These are phyloP conservation scores for Calephelis perditalis DNA, from an alignment of 2,888 invertebrate genomes.

Conservation along the genomic window DNA sequence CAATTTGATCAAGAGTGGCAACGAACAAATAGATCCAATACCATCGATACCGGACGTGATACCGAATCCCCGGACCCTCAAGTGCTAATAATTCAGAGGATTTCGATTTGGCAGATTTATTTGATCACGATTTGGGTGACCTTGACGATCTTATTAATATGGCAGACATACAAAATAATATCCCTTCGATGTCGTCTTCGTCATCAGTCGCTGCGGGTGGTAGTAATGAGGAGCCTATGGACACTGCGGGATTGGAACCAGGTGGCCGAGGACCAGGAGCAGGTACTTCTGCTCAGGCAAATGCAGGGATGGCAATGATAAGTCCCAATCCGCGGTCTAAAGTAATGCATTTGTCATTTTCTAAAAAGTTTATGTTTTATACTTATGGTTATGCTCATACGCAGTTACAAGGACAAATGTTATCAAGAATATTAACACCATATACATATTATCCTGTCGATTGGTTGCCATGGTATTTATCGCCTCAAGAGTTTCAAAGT, in stretches of 20 bases:
- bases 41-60: constrained; percentile 15
- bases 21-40: not conserved
- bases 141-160: constrained; percentile 15
- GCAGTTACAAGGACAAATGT: not conserved
- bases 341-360: constrained; percentile 11
- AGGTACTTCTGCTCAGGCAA: not conserved
- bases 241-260: constrained; percentile 14
- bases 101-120: constrained; percentile 12
- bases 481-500: constrained; percentile 15
- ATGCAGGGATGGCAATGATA: not conserved
- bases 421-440: constrained; percentile 12
- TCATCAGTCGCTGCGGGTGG: constrained; percentile 17
- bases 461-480: constrained; percentile 22
- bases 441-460: constrained; percentile 23
- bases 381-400: constrained; percentile 18
- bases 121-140: constrained; percentile 1
- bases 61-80: constrained; percentile 6
- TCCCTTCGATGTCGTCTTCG: constrained; percentile 14
- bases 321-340: not conserved
- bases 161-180: constrained; percentile 21
- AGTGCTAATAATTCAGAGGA: not conserved
- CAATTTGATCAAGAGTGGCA: constrained; percentile 1
- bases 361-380: constrained; percentile 18
- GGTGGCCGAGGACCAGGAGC: constrained; percentile 13
- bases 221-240: constrained; percentile 14